Percentiles rank a stretch among this genome's conserved stretches.
phyloP scores from a whole-genome alignment of 2,797 vertebrate genomes.

The Nyctibius grandis region DNA sequence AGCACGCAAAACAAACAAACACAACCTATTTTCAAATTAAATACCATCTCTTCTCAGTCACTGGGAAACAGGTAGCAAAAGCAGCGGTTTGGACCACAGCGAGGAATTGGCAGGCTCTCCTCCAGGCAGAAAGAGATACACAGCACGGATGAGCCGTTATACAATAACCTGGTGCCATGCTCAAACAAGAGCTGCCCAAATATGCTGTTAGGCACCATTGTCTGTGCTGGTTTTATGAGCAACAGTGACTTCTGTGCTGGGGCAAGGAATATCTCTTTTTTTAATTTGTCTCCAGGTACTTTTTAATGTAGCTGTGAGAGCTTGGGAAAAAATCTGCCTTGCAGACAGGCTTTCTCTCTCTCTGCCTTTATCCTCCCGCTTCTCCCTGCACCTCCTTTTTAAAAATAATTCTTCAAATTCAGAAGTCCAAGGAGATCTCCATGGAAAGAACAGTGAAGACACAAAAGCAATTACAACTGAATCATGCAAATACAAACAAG shows the following conservation, averaged over 20 bases:
- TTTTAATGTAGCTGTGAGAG: neutral
- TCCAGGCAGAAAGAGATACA: neutral
- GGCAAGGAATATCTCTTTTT: neutral
- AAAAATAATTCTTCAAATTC: neutral
- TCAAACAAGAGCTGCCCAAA: neutral
- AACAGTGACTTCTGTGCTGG: neutral
- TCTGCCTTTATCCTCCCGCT: neutral
- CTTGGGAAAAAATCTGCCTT: neutral
- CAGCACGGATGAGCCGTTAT: rapidly evolving
- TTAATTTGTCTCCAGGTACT: constrained; percentile 10
- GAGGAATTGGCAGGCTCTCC: neutral
- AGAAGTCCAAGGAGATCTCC: neutral
- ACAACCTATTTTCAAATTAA: neutral
- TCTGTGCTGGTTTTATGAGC: neutral
- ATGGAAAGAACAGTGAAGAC: neutral
- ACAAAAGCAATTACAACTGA: neutral
- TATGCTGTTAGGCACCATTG: neutral
- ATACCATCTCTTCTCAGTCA: neutral
- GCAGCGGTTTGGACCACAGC: neutral
- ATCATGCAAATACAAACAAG: constrained; percentile 16
- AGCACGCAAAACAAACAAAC: neutral
- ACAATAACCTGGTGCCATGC: neutral
- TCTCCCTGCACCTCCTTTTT: neutral
- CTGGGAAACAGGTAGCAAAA: neutral
- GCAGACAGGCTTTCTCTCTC: neutral